These are phyloP conservation scores for Syngnathus floridae DNA, from an alignment of 2,113 vertebrate species.

Conservation along the genomic window DNA sequence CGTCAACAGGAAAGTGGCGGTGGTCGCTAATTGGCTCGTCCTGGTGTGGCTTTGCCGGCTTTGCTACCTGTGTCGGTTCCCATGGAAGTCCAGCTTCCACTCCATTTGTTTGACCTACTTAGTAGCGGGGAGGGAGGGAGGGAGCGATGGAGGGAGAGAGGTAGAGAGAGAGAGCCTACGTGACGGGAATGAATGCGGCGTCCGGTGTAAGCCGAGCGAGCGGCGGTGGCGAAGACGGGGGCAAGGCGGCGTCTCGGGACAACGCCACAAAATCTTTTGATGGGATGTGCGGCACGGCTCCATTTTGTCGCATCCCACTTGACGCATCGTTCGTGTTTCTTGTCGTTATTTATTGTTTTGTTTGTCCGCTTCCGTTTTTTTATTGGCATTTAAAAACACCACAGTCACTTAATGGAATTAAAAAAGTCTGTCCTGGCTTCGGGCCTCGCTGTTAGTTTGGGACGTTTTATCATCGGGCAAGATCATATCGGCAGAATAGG, in stretches of 20 bases:
- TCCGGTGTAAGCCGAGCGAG: constrained; percentile 25
- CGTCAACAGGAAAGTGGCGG: neutral
- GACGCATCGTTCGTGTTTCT: neutral
- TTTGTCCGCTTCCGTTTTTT: neutral
- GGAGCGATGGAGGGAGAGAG: too few relatives aligned
- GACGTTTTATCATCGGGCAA: neutral
- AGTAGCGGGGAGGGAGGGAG: constrained; percentile 16
- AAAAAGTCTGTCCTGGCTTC: neutral
- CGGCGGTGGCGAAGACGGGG: constrained; percentile 5
- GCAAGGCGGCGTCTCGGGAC: constrained; percentile 30
- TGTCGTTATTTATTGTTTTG: neutral
- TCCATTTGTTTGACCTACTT: constrained; percentile 36
- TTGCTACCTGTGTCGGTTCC: constrained; percentile 14
- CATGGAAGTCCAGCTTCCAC: constrained; percentile 26
- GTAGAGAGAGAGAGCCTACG: constrained; percentile 11
- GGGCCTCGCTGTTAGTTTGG: neutral
- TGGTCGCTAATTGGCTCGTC: neutral
- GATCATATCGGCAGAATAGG: neutral
- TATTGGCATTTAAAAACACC: neutral
- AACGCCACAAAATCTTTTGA: constrained; percentile 24
- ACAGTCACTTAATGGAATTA: neutral
- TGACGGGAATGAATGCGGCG: constrained; percentile 15
- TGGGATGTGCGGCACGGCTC: neutral
- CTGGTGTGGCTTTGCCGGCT: neutral
- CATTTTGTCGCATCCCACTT: neutral